Conservation (phyloP, 2,888 invertebrate species). For the Platerodrilus igneus region DNA sequence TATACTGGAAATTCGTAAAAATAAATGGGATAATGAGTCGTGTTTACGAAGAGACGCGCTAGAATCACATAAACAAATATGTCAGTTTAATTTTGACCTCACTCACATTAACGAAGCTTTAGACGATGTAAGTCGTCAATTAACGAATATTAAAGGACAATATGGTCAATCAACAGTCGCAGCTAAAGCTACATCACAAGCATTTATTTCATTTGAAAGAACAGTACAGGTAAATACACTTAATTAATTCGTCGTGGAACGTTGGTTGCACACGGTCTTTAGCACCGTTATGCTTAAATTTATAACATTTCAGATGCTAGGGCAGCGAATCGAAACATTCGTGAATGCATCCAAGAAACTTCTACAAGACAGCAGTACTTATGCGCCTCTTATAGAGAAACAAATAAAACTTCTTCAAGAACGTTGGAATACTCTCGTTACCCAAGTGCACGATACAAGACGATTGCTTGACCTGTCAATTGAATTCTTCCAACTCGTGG, state of each 20-base stretch:
- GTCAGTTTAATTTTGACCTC: constrained; percentile 65
- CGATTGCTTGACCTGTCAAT: constrained; percentile 63
- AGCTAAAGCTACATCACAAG: constrained; percentile 64
- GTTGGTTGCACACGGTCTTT: constrained; percentile 11
- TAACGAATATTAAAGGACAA: constrained; percentile 60
- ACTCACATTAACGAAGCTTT: constrained; percentile 67
- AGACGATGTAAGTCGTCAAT: constrained; percentile 60
- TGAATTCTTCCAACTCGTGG: constrained; percentile 67
- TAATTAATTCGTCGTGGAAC: constrained; percentile 18
- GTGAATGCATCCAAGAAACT: constrained; percentile 60
- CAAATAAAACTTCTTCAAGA: constrained; percentile 61
- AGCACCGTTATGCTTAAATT: constrained; percentile 7
- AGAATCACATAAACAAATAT: constrained; percentile 60
- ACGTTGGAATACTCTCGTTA: constrained; percentile 64
- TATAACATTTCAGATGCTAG: constrained; percentile 25
- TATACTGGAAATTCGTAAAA: constrained; percentile 56
- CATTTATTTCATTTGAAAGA: constrained; percentile 72
- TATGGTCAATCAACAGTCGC: constrained; percentile 68
- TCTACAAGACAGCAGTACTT: constrained; percentile 49
- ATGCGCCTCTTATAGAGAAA: constrained; percentile 56
- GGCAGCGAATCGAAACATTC: constrained; percentile 61
- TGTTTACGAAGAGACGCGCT: constrained; percentile 55
- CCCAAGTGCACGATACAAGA: constrained; percentile 61
- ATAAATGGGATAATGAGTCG: constrained; percentile 63
- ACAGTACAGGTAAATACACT: constrained; percentile 62